Percentiles rank a stretch among this genome's conserved stretches.
Conservation (phyloP, 1,140 invertebrate species). For the Brachionus rotundiformis region DNA sequence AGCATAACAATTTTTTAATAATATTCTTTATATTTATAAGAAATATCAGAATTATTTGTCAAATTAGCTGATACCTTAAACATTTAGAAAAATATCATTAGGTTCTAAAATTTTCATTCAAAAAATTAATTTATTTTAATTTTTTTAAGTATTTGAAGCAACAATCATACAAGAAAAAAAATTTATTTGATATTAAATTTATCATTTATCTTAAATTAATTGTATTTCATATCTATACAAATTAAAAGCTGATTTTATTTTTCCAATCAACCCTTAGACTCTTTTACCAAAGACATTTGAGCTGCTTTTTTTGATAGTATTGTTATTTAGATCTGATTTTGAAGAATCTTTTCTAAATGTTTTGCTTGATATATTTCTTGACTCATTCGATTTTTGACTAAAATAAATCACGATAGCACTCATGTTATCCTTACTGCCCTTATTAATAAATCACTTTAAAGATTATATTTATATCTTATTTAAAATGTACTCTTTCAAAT, state of each 20-base stretch:
- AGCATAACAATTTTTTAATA: too few species aligned
- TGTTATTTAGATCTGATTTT: background rate
- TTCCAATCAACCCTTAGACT: background rate
- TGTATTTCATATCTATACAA: too few species aligned
- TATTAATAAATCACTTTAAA: slow-evolving; percentile 55
- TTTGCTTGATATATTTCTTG: background rate
- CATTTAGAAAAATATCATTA: too few species aligned
- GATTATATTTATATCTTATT: background rate
- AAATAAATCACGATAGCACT: slow-evolving; percentile 95
- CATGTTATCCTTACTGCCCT: slow-evolving; percentile 99
- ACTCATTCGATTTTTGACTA: slow-evolving; percentile 52
- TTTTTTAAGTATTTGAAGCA: too few species aligned
- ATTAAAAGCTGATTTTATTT: background rate
- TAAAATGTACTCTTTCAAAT: slow-evolving; percentile 49
- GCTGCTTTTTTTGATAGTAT: background rate
- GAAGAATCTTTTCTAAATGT: background rate
- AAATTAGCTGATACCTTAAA: too few species aligned
- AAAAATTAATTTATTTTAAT: too few species aligned
- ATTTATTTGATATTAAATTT: too few species aligned
- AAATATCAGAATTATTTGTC: too few species aligned
- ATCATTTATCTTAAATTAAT: too few species aligned
- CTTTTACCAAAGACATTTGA: background rate
- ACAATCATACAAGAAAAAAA: too few species aligned
- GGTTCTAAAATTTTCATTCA: too few species aligned
- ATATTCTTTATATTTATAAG: too few species aligned